Evolutionary conservation across 2,797 vertebrate species (phyloP).

Genomic region (Holocentrus rufus): DNA sequence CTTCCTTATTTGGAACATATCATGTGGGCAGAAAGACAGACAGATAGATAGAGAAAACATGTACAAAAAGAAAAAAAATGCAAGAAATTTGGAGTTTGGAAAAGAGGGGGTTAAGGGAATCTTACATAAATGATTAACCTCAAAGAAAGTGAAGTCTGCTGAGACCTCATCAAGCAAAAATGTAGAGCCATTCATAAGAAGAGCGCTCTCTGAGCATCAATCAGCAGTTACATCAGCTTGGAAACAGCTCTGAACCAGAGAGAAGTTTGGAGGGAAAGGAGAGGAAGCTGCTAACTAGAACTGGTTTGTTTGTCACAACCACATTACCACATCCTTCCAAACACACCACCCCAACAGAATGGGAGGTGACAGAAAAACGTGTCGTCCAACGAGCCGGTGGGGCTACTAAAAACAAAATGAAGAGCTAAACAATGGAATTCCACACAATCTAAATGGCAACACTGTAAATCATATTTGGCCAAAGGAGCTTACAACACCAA

Average conservation of each 20-base stretch:
- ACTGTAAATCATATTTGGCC: constrained; percentile 33
- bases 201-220: constrained; percentile 7
- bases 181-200: constrained; percentile 18
- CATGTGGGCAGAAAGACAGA: constrained; percentile 31
- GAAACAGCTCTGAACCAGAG: constrained; percentile 35
- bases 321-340: constrained; percentile 63
- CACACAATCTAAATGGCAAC: background rate
- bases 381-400: background rate
- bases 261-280: background rate
- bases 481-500: constrained; percentile 30
- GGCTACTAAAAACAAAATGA: background rate
- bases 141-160: background rate
- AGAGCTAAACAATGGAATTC: no score
- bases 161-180: background rate
- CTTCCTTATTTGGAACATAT: constrained; percentile 37
- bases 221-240: constrained; percentile 14
- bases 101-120: background rate
- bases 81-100: background rate
- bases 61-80: background rate
- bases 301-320: constrained; percentile 35
- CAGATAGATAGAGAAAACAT: background rate
- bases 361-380: constrained; percentile 15
- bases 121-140: background rate
- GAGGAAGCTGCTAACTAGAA: background rate
- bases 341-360: constrained; percentile 30